Evolutionary conservation across 2,113 vertebrate genomes (phyloP).

Genomic region (Tupaia chinensis): DNA sequence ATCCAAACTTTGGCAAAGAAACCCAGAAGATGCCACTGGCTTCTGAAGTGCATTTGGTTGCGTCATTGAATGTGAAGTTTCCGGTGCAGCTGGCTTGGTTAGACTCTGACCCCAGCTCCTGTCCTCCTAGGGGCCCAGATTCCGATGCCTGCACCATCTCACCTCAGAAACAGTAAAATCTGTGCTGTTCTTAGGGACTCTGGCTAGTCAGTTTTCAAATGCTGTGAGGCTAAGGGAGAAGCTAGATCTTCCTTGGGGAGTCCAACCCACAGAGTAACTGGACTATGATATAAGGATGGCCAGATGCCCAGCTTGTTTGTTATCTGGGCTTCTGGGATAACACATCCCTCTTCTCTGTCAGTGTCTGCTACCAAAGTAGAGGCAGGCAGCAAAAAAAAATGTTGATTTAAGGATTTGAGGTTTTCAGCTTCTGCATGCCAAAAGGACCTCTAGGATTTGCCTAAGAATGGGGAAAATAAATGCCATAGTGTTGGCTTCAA

Average conservation of each 20-base stretch:
- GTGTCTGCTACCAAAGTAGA: accelerated
- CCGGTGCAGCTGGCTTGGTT: neutral
- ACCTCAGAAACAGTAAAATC: neutral
- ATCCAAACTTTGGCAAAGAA: constrained; percentile 67
- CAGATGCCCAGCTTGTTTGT: neutral
- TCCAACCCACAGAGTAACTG: neutral
- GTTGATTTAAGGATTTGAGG: neutral
- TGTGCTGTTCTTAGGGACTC: accelerated
- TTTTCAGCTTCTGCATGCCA: neutral
- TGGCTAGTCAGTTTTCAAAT: neutral
- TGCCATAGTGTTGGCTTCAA: accelerated
- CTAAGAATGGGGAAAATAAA: neutral
- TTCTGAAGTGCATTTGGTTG: neutral
- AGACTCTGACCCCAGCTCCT: neutral
- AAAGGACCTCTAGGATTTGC: neutral
- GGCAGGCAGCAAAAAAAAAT: neutral
- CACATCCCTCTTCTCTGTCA: neutral
- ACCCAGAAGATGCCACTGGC: constrained; percentile 34
- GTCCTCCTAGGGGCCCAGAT: accelerated
- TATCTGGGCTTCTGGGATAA: neutral
- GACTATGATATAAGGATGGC: neutral
- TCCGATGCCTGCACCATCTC: accelerated
- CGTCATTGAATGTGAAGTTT: accelerated
- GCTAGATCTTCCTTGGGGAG: neutral
- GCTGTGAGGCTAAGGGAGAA: accelerated